phyloP scores from a whole-genome alignment of 2,888 invertebrate genomes.

The Agapostemon virescens region DNA sequence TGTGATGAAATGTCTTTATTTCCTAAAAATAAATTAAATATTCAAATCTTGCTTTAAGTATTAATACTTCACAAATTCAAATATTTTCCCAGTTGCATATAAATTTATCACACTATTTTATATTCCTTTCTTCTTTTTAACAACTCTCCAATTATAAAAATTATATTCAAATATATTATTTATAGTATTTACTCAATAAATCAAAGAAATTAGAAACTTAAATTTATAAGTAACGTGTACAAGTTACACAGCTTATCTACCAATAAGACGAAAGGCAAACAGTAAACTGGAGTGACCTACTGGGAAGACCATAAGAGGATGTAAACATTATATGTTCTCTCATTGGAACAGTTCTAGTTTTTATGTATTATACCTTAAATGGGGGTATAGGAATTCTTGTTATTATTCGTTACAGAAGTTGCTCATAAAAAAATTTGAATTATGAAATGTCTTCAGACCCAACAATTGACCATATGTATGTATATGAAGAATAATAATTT shows the following conservation, averaged over 20 bases:
- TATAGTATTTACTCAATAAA: background rate
- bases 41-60: background rate
- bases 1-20: constrained; percentile 68
- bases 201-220: constrained; percentile 1
- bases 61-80: background rate
- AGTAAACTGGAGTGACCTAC: constrained; percentile 55
- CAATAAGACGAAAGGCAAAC: constrained; percentile 39
- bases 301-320: constrained; percentile 37
- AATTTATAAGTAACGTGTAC: background rate
- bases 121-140: background rate
- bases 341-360: constrained; percentile 54
- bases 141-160: background rate
- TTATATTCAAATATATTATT: background rate
- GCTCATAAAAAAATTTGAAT: constrained; percentile 44
- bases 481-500: no score
- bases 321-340: constrained; percentile 49
- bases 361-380: constrained; percentile 51
- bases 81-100: background rate
- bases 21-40: constrained; percentile 66
- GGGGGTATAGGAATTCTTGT: constrained; percentile 30
- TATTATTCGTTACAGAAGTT: constrained; percentile 16
- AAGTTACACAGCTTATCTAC: constrained; percentile 17
- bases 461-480: background rate
- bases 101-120: background rate
- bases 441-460: constrained; percentile 2